Conservation (phyloP, 2,888 invertebrate species). For the Aleiodes alternator region DNA sequence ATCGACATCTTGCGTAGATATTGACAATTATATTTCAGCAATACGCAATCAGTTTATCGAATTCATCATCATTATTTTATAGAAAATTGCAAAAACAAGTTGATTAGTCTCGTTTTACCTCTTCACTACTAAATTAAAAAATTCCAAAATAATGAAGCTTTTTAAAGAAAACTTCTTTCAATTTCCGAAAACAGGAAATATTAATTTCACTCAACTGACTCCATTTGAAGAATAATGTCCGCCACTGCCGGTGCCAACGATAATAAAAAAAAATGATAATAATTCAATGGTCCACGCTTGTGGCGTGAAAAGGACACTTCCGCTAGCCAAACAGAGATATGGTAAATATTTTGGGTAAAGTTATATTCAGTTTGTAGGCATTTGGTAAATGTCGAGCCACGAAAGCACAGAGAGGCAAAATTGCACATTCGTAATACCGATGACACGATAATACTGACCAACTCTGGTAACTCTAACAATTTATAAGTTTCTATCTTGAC, state of each 20-base stretch:
- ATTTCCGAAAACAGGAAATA: too few relatives aligned
- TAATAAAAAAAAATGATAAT: neutral
- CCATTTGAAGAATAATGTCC: too few relatives aligned
- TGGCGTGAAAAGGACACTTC: conserved; percentile 8
- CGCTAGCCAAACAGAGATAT: conserved; percentile 25
- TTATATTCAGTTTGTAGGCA: neutral
- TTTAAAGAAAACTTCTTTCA: too few relatives aligned
- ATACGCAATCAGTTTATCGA: too few relatives aligned
- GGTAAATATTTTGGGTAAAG: conserved; percentile 15
- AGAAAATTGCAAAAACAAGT: too few relatives aligned
- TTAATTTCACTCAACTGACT: too few relatives aligned
- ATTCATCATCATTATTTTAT: too few relatives aligned
- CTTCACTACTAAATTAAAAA: too few relatives aligned
- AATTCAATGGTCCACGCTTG: neutral
- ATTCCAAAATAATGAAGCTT: too few relatives aligned
- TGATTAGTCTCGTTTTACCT: too few relatives aligned
- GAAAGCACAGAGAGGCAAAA: conserved; percentile 15
- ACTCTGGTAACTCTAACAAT: conserved; percentile 65
- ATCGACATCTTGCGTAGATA: too few relatives aligned
- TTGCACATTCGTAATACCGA: conserved; percentile 65
- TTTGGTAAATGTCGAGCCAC: neutral
- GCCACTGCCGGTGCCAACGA: neutral
- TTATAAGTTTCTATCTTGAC: conserved; percentile 68
- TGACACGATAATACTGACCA: conserved; percentile 69
- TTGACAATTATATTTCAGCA: too few relatives aligned